Base-by-base conservation (phyloP, 2,888 invertebrate species). In the Watsonalla cultraria region DNA sequence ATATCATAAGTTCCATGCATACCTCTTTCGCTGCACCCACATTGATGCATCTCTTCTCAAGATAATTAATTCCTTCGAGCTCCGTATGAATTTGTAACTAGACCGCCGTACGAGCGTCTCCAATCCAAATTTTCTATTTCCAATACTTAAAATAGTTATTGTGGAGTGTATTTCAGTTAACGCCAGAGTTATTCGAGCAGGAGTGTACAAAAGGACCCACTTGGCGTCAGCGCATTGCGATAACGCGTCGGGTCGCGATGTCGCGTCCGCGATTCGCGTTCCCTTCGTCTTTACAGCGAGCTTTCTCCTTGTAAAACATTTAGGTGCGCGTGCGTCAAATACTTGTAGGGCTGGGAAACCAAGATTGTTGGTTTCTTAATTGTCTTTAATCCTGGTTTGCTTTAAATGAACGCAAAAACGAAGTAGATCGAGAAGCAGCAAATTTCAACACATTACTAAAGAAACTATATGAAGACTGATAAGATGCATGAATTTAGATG, bases 221-320 rank as follows among this genome's bases (percentile, higher is more conserved):
- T 49, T 59, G 53, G 54, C 45, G 33, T 46, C 49, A 51, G 51
- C 51, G 54, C 46, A 45, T 54, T 51, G 52, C 51, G 59, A 59
- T 59, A 61, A 51, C 61, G 55, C 60, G 59, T 62, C 59, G 61
- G 78, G 77, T 78, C 77, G 73, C 55, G 67, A 64, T 64, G 65
- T 57, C 66, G 63, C 71, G 66, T 69, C 65, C 65, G 61, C 51
- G 61, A 67, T 69, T 66, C 65, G 62, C 51, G 61, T 70, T 70
- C 64, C 65, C 57, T 73, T 70, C 68, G 73, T 74, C 68, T 74
- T 66, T 67, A 69, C 60, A 72, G 66, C 57, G 52, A 68, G 73
- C 77, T 82, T 82, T 84, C 81, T 70, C 77, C 76, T 66, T 78
- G 79, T 78, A 66, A 72, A 74, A 67, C 70, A 76, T 74, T 73